Conservation (phyloP, 2,797 vertebrate genomes). For the Channa striata region DNA sequence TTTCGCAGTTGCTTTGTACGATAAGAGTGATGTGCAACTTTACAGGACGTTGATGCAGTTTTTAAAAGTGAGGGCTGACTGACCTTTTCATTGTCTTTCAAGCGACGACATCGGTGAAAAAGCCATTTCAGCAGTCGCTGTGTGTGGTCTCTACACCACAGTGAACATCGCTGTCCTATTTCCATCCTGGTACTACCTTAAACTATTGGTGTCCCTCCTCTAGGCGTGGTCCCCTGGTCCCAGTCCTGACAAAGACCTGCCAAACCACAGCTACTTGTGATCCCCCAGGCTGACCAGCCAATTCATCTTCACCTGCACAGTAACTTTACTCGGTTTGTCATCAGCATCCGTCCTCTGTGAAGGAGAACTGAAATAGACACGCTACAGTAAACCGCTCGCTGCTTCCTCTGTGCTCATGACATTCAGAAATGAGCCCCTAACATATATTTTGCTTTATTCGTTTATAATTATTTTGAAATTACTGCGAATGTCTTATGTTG, state of each 20-base stretch:
- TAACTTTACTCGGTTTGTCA: constrained; percentile 70
- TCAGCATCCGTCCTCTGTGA: constrained; percentile 72
- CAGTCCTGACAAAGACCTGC: constrained; percentile 77
- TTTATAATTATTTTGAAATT: constrained; percentile 15
- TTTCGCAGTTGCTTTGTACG: constrained; percentile 11
- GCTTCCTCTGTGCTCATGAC: constrained; percentile 54
- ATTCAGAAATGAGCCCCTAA: constrained; percentile 31
- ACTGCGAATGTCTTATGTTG: background rate
- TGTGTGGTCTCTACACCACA: constrained; percentile 57
- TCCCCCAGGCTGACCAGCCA: constrained; percentile 76
- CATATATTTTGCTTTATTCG: background rate
- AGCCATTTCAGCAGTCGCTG: constrained; percentile 58
- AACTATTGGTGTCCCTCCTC: constrained; percentile 60
- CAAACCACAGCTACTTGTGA: constrained; percentile 74
- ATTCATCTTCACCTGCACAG: constrained; percentile 78
- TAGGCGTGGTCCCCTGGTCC: constrained; percentile 69
- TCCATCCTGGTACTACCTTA: constrained; percentile 47
- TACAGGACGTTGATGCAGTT: constrained; percentile 37
- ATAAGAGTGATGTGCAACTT: constrained; percentile 28
- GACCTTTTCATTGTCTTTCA: constrained; percentile 56
- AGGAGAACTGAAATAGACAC: constrained; percentile 78
- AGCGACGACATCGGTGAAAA: constrained; percentile 52
- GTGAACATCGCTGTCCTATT: constrained; percentile 66
- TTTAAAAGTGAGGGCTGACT: constrained; percentile 26
- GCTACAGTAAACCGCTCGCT: constrained; percentile 54